phyloP scores from a whole-genome alignment of 2,888 invertebrate species.

The Trichogramma evanescens region DNA sequence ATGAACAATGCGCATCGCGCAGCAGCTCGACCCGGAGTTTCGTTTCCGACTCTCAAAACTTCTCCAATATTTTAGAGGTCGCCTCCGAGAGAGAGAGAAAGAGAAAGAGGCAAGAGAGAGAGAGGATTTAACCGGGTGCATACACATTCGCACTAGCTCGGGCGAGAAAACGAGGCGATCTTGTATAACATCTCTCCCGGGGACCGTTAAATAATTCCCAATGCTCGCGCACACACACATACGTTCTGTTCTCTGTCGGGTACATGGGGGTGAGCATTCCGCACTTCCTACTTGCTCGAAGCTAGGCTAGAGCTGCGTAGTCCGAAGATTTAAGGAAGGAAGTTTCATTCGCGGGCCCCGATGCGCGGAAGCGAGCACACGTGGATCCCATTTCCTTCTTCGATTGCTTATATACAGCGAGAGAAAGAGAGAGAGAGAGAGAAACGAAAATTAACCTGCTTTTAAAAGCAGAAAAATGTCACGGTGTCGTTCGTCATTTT shows the following conservation, averaged over 20 bases:
- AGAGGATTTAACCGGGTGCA: slow-evolving; percentile 13
- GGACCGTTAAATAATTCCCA: slow-evolving; percentile 32
- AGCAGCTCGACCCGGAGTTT: slow-evolving; percentile 15
- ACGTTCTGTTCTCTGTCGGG: not conserved
- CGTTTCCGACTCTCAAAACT: slow-evolving; percentile 24
- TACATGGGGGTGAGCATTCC: not conserved
- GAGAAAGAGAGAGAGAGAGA: too few relatives aligned
- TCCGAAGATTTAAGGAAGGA: slow-evolving; percentile 14
- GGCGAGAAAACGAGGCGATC: slow-evolving; percentile 26
- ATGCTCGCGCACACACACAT: slow-evolving; percentile 20
- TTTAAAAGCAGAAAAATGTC: too few relatives aligned
- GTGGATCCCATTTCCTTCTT: too few relatives aligned
- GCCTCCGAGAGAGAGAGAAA: slow-evolving; percentile 22
- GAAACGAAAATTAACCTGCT: too few relatives aligned
- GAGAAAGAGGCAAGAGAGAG: slow-evolving; percentile 7
- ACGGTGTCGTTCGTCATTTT: too few relatives aligned
- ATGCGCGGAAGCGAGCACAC: too few relatives aligned
- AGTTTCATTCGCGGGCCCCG: not conserved
- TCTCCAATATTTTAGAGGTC: slow-evolving; percentile 40
- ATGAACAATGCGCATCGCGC: slow-evolving; percentile 33
- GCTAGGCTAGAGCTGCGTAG: not conserved
- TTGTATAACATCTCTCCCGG: slow-evolving; percentile 33
- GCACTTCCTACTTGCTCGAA: not conserved
- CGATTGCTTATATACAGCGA: too few relatives aligned
- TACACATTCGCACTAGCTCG: not conserved